These are phyloP conservation scores for Drosophila siamana DNA, from an alignment of 2,888 invertebrate species.

Conservation along the genomic window DNA sequence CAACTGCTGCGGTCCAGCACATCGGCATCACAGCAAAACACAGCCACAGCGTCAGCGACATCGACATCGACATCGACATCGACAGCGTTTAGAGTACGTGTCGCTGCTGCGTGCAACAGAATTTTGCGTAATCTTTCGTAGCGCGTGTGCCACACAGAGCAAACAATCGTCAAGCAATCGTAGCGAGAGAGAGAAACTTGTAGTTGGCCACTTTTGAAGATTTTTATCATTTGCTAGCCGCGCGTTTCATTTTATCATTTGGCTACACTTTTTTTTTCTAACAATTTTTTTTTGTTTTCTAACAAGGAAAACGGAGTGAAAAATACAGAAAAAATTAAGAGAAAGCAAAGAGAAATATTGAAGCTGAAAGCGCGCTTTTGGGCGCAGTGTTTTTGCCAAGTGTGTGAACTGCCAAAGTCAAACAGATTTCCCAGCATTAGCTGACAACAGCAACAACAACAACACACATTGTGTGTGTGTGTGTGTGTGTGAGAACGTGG, in stretches of 20 bases:
- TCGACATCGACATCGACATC: conserved; percentile 10
- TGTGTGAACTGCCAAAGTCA: conserved; percentile 39
- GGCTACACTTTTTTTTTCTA: not conserved
- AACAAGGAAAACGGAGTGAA: too few species aligned
- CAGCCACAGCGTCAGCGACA: too few species aligned
- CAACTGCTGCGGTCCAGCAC: conserved; percentile 75
- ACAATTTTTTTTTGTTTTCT: not conserved
- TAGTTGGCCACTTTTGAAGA: not conserved
- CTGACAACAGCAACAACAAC: not conserved
- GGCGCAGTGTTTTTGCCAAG: conserved; percentile 39
- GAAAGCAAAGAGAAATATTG: not conserved
- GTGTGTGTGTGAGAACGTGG: not conserved
- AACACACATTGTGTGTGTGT: conserved; percentile 9
- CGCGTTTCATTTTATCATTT: not conserved
- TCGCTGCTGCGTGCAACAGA: conserved; percentile 1
- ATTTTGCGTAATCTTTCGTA: conserved; percentile 39
- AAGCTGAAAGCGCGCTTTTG: conserved; percentile 46
- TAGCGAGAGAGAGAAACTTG: not conserved
- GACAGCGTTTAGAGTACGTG: conserved; percentile 8
- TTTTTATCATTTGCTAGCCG: too few species aligned
- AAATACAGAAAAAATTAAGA: not conserved
- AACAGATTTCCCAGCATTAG: conserved; percentile 28
- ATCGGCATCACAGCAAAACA: conserved; percentile 25
- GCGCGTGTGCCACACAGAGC: conserved; percentile 17
- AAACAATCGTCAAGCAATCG: not conserved